Evolutionary conservation across 1,140 invertebrate genomes (phyloP), one percentile per base, ranked within the genome.

Genomic region (Pseudomyrmex pallidus): DNA sequence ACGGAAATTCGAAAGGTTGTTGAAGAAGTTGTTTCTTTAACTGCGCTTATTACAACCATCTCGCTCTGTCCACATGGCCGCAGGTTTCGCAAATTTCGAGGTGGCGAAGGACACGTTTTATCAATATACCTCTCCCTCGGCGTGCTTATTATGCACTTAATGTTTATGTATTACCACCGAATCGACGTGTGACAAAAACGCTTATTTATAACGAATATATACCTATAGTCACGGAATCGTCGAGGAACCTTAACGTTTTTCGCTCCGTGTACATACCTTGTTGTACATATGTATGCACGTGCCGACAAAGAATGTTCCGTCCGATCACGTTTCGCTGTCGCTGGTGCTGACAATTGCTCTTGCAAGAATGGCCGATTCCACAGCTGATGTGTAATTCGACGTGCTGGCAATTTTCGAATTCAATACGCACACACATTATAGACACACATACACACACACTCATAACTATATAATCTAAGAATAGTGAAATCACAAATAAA

Each of bases 301-400:
- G 66, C 76, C 25, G 57, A 35, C 77, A 73, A 52, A 74, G 87
- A 88, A 88, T 87, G 83, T 52, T 74, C 54, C 46, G 50, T 59
- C 20, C 66, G 20, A 22, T 22, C 20, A 22, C 70, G n/a, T 76
- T 48, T 76, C 64, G 85, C 76, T 88, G 74, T 76, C 70, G 87
- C 74, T 87, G 82, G 66, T 78, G 74, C 61, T 87, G 57, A 87
- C 82, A 73, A 77, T 35, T 66, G 86, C 73, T 88, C 17, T 17
- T 50, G 62, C 78, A 61, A 70, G 86, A 85, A 88, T 88, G 87
- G 87, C 86, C 82, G 46, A 87, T 86, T 89, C 25, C 83, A 88
- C 54, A 78, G 66, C 76, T 72, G 66, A 72, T 72, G 76, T 80
- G 15, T 70, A 70, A 78, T n/a, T 12, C 15, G 76, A 61, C 66